Evolutionary conservation across 1,140 invertebrate species (phyloP).

Genomic region (Drosophila bipectinata): DNA sequence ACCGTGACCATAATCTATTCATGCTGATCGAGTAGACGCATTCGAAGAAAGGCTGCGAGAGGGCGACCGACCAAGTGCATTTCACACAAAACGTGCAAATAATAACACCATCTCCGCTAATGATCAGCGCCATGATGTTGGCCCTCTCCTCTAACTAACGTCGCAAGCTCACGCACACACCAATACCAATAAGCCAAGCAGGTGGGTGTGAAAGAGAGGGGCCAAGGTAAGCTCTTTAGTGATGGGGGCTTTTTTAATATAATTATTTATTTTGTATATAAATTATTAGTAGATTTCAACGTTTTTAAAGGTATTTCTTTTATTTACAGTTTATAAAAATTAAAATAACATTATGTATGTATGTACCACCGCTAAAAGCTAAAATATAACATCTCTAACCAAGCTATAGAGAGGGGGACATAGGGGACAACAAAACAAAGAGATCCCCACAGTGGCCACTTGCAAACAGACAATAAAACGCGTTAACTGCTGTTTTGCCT

Average conservation of each 20-base stretch:
- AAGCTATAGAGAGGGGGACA: neutral
- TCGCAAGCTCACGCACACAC: constrained; percentile 40
- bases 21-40: constrained; percentile 55
- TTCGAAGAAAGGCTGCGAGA: neutral
- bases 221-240: neutral
- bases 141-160: constrained; percentile 22
- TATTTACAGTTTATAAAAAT: too few relatives aligned
- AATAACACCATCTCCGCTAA: constrained; percentile 80
- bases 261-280: neutral
- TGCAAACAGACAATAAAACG: constrained; percentile 77
- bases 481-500: constrained; percentile 73
- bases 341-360: too few relatives aligned
- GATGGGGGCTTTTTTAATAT: neutral
- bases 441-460: constrained; percentile 31
- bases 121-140: constrained; percentile 69
- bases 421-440: neutral
- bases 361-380: too few relatives aligned
- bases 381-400: constrained; percentile 8
- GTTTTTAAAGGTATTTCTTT: too few relatives aligned
- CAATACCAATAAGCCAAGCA: neutral
- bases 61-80: constrained; percentile 59
- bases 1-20: constrained; percentile 64
- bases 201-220: neutral
- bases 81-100: constrained; percentile 79
- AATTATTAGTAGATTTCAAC: neutral